Evolutionary conservation across 2,113 vertebrate species (phyloP).

Genomic region (Pelecanus crispus): DNA sequence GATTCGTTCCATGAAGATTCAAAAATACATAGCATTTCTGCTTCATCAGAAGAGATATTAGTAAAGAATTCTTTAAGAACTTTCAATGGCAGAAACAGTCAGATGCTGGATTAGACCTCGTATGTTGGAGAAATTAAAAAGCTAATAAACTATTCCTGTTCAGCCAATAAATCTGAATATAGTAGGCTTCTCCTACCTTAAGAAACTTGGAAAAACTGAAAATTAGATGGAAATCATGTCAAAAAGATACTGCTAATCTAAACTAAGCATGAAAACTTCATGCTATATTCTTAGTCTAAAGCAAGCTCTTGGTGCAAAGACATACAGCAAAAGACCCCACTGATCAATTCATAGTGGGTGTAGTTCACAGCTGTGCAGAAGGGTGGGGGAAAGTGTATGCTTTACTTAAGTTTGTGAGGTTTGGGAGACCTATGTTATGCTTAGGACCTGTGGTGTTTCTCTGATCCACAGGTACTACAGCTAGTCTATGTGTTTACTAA

Average conservation of each 20-base stretch:
- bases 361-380: background rate
- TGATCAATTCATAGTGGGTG: background rate
- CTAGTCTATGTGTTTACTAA: background rate
- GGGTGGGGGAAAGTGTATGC: background rate
- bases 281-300: background rate
- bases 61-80: background rate
- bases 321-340: background rate
- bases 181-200: background rate
- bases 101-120: background rate
- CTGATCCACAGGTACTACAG: background rate
- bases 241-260: background rate
- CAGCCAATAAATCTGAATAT: background rate
- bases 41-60: background rate
- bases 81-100: background rate
- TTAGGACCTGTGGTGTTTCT: background rate
- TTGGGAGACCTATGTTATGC: background rate
- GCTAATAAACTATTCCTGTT: background rate
- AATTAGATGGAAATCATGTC: background rate
- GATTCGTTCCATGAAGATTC: background rate
- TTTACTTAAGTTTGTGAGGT: background rate
- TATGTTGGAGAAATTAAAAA: background rate
- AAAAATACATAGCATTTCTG: background rate
- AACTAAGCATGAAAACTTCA: background rate
- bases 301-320: background rate
- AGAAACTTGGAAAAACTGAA: background rate